Conservation (phyloP, 2,888 invertebrate species). For the Athalia cordata region DNA sequence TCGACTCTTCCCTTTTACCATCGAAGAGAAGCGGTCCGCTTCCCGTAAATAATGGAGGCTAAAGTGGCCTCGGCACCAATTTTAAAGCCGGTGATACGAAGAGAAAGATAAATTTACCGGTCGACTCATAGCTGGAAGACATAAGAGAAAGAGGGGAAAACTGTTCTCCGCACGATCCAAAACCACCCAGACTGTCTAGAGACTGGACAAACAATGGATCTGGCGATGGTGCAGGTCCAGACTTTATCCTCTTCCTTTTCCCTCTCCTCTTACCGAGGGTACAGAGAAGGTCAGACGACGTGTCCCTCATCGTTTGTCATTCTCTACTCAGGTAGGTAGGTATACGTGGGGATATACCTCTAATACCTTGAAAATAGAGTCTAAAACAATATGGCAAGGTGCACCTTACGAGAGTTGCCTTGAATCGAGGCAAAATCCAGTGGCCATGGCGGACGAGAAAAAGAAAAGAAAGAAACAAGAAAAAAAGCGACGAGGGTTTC, state of each 20-base stretch:
- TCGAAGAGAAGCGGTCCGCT: background rate
- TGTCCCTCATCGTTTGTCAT: slow-evolving; percentile 33
- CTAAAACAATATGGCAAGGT: too few relatives aligned
- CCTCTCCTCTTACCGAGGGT: slow-evolving; percentile 6
- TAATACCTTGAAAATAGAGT: background rate
- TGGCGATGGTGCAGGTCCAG: slow-evolving; percentile 10
- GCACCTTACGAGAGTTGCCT: too few relatives aligned
- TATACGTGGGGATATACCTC: background rate
- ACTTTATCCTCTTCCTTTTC: background rate
- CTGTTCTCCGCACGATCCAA: too few relatives aligned
- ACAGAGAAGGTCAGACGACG: slow-evolving; percentile 17
- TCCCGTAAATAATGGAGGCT: slow-evolving; percentile 64
- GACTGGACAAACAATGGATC: slow-evolving; percentile 37
- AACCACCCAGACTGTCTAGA: slow-evolving; percentile 27
- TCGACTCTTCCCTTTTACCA: background rate
- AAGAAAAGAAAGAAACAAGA: background rate
- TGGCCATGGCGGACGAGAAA: background rate
- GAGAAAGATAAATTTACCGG: slow-evolving; percentile 65
- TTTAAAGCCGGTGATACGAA: slow-evolving; percentile 56
- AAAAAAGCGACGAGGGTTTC: background rate
- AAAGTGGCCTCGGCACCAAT: slow-evolving; percentile 57
- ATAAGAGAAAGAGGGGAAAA: background rate
- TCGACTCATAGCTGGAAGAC: slow-evolving; percentile 56
- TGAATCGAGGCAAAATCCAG: background rate
- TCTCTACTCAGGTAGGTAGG: background rate